Evolutionary conservation across 2,797 vertebrate genomes (phyloP).

Genomic region (Graptemys geographica): DNA sequence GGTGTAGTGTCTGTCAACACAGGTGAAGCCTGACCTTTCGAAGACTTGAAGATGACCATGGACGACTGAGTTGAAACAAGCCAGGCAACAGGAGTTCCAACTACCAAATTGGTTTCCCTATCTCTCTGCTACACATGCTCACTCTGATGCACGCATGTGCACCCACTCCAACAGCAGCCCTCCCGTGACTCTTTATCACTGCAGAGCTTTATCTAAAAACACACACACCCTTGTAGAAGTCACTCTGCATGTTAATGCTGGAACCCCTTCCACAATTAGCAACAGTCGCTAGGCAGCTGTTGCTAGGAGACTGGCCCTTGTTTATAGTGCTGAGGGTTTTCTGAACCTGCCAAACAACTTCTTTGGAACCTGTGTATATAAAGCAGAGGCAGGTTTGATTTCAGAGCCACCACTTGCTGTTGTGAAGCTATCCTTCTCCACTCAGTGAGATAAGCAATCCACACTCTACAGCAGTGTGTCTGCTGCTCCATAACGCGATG

Average conservation of each 20-base stretch:
- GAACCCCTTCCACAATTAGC: constrained; percentile 65
- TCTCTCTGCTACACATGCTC: accelerated
- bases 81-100: accelerated
- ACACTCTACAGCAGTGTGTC: neutral
- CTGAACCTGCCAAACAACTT: neutral
- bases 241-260: neutral
- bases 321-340: constrained; percentile 59
- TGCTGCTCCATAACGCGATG: neutral
- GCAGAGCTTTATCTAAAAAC: neutral
- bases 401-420: accelerated
- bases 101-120: neutral
- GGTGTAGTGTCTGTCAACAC: neutral
- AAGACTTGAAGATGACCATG: neutral
- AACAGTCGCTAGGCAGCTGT: constrained; percentile 81
- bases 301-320: constrained; percentile 79
- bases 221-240: accelerated
- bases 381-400: neutral
- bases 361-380: accelerated
- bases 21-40: neutral
- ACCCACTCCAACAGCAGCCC: neutral
- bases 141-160: accelerated
- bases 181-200: accelerated
- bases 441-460: neutral
- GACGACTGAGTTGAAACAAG: accelerated
- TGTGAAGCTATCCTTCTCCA: accelerated